Percentiles rank a stretch among this genome's conserved stretches.
These are phyloP conservation scores for Nudaria mundana DNA, from an alignment of 2,888 invertebrate genomes.

Conservation along the genomic window DNA sequence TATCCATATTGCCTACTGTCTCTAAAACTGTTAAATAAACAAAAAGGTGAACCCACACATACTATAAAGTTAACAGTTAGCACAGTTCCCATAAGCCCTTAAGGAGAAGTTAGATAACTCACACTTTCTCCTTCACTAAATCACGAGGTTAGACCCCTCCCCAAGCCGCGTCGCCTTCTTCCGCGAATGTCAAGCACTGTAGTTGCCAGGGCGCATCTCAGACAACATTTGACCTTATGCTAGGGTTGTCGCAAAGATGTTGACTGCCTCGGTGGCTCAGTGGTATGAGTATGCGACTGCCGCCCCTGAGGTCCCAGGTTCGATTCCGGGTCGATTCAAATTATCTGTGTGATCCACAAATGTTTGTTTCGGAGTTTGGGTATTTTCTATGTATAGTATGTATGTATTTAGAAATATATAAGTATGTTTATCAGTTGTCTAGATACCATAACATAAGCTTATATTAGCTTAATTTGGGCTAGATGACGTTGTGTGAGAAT, in stretches of 20 bases:
- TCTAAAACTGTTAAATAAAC: neutral
- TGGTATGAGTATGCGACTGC: too few relatives aligned
- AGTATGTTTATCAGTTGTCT: too few relatives aligned
- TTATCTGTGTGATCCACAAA: neutral
- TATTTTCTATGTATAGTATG: too few relatives aligned
- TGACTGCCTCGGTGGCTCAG: too few relatives aligned
- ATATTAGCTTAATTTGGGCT: too few relatives aligned
- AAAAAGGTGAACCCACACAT: conserved; percentile 4
- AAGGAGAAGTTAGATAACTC: conserved; percentile 43
- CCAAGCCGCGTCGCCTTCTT: conserved; percentile 20
- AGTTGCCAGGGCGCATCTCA: conserved; percentile 26
- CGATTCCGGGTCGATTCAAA: neutral
- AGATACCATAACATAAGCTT: too few relatives aligned
- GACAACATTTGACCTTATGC: conserved; percentile 27
- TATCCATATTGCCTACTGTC: neutral
- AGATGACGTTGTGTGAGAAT: too few relatives aligned
- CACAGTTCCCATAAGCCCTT: conserved; percentile 21
- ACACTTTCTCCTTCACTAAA: conserved; percentile 56
- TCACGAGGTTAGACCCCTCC: conserved; percentile 43
- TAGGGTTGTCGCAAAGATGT: conserved; percentile 11
- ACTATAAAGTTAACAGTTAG: neutral
- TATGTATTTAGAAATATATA: too few relatives aligned
- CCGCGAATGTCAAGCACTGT: conserved; percentile 21
- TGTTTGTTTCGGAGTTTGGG: too few relatives aligned
- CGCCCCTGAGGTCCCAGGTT: too few relatives aligned